Conservation (phyloP, 2,797 vertebrate species). For the Varecia variegata region DNA sequence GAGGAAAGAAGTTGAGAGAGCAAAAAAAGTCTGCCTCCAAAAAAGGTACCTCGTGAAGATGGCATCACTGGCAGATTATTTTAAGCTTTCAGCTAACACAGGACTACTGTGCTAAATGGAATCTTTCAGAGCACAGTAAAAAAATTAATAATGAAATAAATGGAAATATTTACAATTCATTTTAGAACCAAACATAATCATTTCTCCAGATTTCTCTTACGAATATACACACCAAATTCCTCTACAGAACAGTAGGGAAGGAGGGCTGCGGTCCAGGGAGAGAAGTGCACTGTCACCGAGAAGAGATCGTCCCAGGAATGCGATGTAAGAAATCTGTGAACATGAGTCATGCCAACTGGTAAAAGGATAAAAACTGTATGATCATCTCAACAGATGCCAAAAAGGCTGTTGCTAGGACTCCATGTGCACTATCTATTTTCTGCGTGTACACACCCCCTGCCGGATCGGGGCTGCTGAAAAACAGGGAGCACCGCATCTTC, state of each 20-base stretch:
- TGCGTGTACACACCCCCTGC: fast-evolving
- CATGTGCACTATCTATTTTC: neutral
- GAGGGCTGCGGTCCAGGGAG: neutral
- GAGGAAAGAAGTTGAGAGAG: neutral
- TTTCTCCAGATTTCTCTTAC: neutral
- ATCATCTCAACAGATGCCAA: neutral
- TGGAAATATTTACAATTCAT: neutral
- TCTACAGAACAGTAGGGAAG: neutral
- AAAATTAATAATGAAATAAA: neutral
- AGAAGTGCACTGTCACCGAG: neutral
- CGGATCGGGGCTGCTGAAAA: neutral
- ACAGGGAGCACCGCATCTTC: neutral
- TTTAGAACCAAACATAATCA: neutral
- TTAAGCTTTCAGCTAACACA: neutral
- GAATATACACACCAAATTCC: neutral
- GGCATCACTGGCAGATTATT: neutral
- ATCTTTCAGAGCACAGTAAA: neutral
- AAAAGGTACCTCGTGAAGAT: neutral
- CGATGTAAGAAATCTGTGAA: neutral
- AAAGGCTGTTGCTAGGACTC: neutral
- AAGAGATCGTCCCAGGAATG: neutral
- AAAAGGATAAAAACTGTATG: slow-evolving; percentile 22
- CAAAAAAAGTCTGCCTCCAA: neutral
- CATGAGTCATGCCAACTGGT: neutral
- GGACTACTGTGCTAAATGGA: neutral